phyloP scores from a whole-genome alignment of 2,113 vertebrate species.

The Pollachius pollachius region DNA sequence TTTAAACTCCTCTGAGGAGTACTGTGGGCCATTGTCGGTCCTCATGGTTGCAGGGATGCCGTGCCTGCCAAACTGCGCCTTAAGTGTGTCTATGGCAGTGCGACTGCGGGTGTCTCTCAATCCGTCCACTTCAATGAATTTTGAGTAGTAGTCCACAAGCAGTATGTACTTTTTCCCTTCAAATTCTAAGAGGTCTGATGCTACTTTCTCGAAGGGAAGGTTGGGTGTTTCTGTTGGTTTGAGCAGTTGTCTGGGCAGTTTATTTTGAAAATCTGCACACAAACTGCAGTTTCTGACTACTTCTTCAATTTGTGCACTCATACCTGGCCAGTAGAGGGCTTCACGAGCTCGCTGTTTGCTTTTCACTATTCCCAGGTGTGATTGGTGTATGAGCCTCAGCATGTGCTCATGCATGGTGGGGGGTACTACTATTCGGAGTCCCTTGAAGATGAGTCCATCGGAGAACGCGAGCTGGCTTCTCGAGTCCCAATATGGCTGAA shows the following conservation, averaged over 20 bases:
- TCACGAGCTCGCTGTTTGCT: conserved; percentile 16
- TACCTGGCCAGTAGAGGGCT: neutral
- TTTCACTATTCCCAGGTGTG: conserved; percentile 25
- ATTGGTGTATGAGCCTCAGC: conserved; percentile 25
- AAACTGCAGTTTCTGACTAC: conserved; percentile 15
- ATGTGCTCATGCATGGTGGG: neutral
- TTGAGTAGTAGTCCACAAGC: no score
- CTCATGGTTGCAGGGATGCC: conserved; percentile 7
- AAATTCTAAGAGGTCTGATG: neutral
- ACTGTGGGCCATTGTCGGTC: conserved; percentile 20
- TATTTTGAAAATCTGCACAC: conserved; percentile 30
- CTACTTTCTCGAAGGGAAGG: conserved; percentile 26
- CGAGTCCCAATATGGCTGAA: no score
- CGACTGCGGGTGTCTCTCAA: conserved; percentile 10
- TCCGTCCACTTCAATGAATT: conserved; percentile 8
- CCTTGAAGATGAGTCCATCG: no score
- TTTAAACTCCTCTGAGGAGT: neutral
- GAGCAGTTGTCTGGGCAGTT: conserved; percentile 9
- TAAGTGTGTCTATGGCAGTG: conserved; percentile 18
- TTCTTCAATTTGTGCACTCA: conserved; percentile 22
- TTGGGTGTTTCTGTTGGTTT: conserved; percentile 19
- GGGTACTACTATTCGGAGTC: neutral
- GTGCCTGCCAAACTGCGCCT: conserved; percentile 31
- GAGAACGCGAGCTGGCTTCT: no score
- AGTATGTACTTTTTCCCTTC: no score